Conservation (phyloP, 2,113 vertebrate genomes). For the Cephalophus harveyi region DNA sequence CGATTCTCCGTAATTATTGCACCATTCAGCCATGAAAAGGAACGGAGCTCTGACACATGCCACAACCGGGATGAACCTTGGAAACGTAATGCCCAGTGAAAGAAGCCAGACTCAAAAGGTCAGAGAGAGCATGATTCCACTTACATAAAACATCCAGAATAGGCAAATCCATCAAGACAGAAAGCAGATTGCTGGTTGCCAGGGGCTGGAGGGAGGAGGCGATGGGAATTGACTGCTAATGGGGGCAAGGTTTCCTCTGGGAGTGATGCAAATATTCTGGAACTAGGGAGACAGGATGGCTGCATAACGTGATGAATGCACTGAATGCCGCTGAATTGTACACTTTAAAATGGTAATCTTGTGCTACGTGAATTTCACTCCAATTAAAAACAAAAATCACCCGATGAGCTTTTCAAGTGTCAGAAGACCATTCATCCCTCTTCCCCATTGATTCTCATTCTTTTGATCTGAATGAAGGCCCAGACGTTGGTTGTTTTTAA, state of each 20-base stretch:
- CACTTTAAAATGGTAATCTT: background rate
- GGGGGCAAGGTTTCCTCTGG: background rate
- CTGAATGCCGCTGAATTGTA: background rate
- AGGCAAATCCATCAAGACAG: background rate
- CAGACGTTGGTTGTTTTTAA: background rate
- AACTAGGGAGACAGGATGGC: background rate
- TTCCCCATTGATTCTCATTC: background rate
- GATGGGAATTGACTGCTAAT: too few species aligned
- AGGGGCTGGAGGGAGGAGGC: background rate
- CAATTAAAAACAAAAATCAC: background rate
- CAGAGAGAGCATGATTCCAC: background rate
- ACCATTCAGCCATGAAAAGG: background rate
- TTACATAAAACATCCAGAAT: background rate
- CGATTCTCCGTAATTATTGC: fast-evolving
- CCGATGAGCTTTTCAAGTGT: background rate
- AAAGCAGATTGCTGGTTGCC: background rate
- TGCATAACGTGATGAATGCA: background rate
- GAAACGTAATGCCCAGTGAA: background rate
- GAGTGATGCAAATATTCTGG: background rate
- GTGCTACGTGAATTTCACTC: background rate
- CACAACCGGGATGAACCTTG: background rate
- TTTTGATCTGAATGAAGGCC: background rate
- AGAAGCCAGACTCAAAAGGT: background rate
- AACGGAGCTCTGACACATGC: background rate
- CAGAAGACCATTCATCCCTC: background rate